phyloP scores from a whole-genome alignment of 2,113 vertebrate genomes.

The Equus przewalskii region DNA sequence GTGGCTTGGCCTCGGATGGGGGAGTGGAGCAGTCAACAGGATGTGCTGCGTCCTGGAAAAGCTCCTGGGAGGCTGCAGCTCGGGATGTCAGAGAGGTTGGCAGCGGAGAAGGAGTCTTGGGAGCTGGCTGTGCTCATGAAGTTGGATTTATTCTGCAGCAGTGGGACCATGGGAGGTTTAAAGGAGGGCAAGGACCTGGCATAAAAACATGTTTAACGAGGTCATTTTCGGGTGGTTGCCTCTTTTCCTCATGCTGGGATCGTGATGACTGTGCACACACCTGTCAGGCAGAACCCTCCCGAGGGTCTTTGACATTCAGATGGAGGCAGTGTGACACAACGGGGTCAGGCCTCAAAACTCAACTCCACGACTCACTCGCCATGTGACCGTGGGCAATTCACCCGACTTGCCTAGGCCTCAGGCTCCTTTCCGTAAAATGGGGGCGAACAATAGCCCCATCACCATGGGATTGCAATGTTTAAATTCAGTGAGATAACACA shows the following conservation, averaged over 20 bases:
- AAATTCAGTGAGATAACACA: not conserved
- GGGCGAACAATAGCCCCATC: not conserved
- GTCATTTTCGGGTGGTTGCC: not conserved
- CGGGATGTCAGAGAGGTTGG: not conserved
- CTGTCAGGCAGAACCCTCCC: not conserved
- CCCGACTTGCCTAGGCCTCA: not conserved
- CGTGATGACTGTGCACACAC: fast-evolving
- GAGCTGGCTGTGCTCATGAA: not conserved
- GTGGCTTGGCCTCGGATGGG: no score
- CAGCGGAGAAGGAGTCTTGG: not conserved
- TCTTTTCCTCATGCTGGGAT: not conserved
- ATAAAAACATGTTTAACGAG: not conserved
- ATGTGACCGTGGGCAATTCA: not conserved
- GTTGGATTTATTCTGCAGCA: not conserved
- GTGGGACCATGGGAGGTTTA: not conserved
- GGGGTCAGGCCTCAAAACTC: not conserved
- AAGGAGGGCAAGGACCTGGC: not conserved
- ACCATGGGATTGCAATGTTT: not conserved
- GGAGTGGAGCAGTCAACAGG: not conserved
- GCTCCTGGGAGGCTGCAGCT: not conserved
- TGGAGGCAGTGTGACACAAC: fast-evolving
- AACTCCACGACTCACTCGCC: not conserved
- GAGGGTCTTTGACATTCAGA: not conserved
- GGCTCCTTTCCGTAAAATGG: not conserved
- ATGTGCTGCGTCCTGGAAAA: not conserved